Percentiles rank a stretch among this genome's conserved stretches.
phyloP scores from a whole-genome alignment of 2,888 invertebrate species.

The Salticus scenicus region DNA sequence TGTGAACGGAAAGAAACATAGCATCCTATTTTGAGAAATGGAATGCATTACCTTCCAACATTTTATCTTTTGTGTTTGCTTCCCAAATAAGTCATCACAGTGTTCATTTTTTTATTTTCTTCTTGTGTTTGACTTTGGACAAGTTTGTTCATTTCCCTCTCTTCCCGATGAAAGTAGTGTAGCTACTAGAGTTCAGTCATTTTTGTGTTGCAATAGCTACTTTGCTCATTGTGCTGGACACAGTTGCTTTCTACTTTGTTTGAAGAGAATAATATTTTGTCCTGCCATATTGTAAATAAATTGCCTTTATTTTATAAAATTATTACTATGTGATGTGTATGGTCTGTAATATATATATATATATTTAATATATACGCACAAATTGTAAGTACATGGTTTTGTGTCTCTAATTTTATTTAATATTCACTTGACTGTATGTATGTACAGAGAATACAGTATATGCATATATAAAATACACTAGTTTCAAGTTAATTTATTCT shows the following conservation, averaged over 20 bases:
- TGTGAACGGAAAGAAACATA: too few relatives aligned
- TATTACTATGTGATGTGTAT: conserved; percentile 41
- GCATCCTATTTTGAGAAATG: too few relatives aligned
- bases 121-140: conserved; percentile 26
- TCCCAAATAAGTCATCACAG: conserved; percentile 32
- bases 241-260: conserved; percentile 59
- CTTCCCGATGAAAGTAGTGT: conserved; percentile 31
- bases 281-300: conserved; percentile 67
- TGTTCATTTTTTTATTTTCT: conserved; percentile 28
- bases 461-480: too few relatives aligned
- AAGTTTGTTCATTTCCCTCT: conserved; percentile 12
- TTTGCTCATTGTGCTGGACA: conserved; percentile 66
- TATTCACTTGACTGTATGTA: too few relatives aligned
- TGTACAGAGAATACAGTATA: too few relatives aligned
- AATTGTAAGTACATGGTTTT: background rate
- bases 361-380: background rate
- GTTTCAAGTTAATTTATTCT: too few relatives aligned
- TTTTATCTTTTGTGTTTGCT: conserved; percentile 17
- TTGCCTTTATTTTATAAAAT: conserved; percentile 66
- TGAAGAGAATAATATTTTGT: conserved; percentile 63
- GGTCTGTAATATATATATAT: background rate
- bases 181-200: conserved; percentile 49
- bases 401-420: background rate
- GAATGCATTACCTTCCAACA: too few relatives aligned
- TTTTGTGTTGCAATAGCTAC: conserved; percentile 55